Evolutionary conservation across 2,797 vertebrate genomes (phyloP), one percentile per base, ranked within the genome.

Genomic region (Mormyrops attenuatus): DNA sequence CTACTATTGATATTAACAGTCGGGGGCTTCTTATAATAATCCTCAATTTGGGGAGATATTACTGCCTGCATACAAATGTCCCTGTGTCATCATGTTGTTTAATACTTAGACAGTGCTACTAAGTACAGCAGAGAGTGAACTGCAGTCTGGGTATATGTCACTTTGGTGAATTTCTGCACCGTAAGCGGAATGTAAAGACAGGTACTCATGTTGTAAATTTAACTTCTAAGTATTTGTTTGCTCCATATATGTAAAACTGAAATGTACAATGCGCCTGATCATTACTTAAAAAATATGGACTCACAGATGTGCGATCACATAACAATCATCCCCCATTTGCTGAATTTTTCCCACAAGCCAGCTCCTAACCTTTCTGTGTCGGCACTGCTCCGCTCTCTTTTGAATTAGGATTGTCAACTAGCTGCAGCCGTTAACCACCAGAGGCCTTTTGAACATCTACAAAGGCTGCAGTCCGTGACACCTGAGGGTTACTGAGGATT

Each of bases 1-100:
- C 73, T 80, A 44, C 73, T 44, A 44, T 80, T 80, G 73, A 80
- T 80, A 44, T 80, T 80, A 80, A 80, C 73, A 80, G 73, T 77
- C 0, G 17, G 73, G 17, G 38, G 38, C 73, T 80, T 80, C 34
- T 80, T 80, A 44, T 80, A 80, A 77, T 77, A 77, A 80, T 80
- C 38, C 73, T 41, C 73, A n/a, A 38, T 80, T 80, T 44, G 73
- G 15, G 73, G 73, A 41, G 73, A 38, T 44, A 80, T 80, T 44
- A 80, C 73, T 80, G 73, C 15, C 34, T 80, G 73, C 73, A 44
- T 80, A 20, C 73, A 80, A 80, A 80, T 44, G 38, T 17, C 38
- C 73, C 15, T 44, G 6, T 17, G 38, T 80, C 73, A 44, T 80
- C 73, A 80, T 38, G 2, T 38, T 44, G 73, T 44, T 44, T 80